Evolutionary conservation across 2,888 invertebrate species (phyloP), one percentile per base, ranked within the genome.

Genomic region (Arge pagana): DNA sequence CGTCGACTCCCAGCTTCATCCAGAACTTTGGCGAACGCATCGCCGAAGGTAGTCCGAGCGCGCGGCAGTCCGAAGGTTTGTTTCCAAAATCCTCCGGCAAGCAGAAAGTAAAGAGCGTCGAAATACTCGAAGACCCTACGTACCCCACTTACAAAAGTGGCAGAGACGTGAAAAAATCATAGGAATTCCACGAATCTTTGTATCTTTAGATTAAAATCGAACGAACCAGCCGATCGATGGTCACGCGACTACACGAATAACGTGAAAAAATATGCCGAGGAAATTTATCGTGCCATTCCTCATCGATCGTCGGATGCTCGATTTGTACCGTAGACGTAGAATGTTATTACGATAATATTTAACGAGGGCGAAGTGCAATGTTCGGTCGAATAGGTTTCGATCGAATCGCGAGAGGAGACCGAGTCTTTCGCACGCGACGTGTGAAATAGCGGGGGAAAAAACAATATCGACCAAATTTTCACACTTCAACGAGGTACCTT

Each of bases 401-500:
- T 6, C 15, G 8, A 33, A 21, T 23, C 23, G 30, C 15, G 13
- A 5, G 6, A 10, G n/a, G n/a, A 13, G 15, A 23, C n/a, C n/a
- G 3, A 42, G 33, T 33, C 15, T 40, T 40, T 15, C 6, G 16
- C 4, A 10, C 15, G 5, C 16, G 2, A 15, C 10, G 24, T 23
- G 4, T 45, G 31, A 33, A 33, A 23, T 21, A n/a, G n/a, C n/a
- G n/a, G n/a, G n/a, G n/a, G n/a, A n/a, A n/a, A n/a, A 23, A 42
- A 31, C 24, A 15, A 13, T 23, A 18, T 18, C 4, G 10, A 53
- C 68, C 67, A 70, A 72, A 71, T 66, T 64, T 50, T 56, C 50
- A 65, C 63, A 69, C 73, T 74, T 72, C 72, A 64, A 52, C 60
- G 68, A 69, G 72, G 72, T 74, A 74, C 72, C 72, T 74, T 68